These are phyloP conservation scores for Oxygymnocypris stewartii DNA, from an alignment of 2,113 vertebrate genomes.

Conservation along the genomic window DNA sequence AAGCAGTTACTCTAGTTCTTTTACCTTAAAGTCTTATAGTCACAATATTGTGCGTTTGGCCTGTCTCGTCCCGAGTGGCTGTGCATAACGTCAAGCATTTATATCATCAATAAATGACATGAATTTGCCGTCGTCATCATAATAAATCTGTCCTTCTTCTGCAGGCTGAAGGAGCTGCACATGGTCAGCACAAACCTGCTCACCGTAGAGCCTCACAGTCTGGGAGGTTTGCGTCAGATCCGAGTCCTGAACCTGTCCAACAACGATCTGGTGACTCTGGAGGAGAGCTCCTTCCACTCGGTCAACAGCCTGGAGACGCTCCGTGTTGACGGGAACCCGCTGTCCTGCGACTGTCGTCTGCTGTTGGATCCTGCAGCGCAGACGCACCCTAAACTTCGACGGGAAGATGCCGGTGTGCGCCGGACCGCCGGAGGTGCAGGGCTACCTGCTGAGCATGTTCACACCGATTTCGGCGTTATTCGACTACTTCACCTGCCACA, in stretches of 20 bases:
- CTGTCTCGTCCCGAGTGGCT: neutral
- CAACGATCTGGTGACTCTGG: slow-evolving; percentile 90
- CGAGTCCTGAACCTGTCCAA: slow-evolving; percentile 92
- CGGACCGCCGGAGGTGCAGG: slow-evolving; percentile 86
- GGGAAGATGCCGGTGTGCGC: slow-evolving; percentile 90
- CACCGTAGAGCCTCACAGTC: slow-evolving; percentile 85
- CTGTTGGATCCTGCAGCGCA: slow-evolving; percentile 95
- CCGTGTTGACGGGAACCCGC: slow-evolving; percentile 91
- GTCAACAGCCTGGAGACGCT: slow-evolving; percentile 95
- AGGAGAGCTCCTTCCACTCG: slow-evolving; percentile 93
- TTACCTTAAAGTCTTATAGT: neutral
- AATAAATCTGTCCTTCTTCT: neutral
- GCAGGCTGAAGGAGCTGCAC: slow-evolving; percentile 87
- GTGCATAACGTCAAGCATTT: neutral
- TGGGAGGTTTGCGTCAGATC: slow-evolving; percentile 91
- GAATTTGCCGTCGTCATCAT: no score
- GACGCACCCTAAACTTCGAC: slow-evolving; percentile 94
- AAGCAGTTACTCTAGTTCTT: neutral
- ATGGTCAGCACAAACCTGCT: slow-evolving; percentile 86
- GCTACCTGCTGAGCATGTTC: slow-evolving; percentile 85
- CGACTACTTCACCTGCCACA: slow-evolving; percentile 96
- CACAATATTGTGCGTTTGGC: neutral
- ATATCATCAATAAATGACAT: neutral
- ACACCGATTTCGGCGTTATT: slow-evolving; percentile 91
- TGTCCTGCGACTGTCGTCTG: slow-evolving; percentile 96